Evolutionary conservation across 2,797 vertebrate species (phyloP), one percentile per base, ranked within the genome.

Genomic region (Crenichthys baileyi): DNA sequence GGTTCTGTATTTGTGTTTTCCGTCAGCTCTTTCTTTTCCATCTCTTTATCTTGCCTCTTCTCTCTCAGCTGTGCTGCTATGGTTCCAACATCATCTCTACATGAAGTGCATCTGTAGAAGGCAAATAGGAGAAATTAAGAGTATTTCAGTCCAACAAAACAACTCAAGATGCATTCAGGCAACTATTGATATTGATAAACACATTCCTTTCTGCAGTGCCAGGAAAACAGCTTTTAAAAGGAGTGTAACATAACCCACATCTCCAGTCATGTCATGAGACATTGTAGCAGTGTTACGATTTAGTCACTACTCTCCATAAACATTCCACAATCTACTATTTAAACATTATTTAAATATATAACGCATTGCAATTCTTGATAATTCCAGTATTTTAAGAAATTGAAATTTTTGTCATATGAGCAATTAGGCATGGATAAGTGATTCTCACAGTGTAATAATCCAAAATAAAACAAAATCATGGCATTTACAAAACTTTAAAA

Each of bases 31-130:
- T 80, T 93, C 92, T 86, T 86, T 70, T 88, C 85, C 83, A 67
- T 88, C 83, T 86, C 85, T 81, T 77, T 83, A 76, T 81, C 84
- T 90, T 79, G 72, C 83, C 74, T 78, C 58, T 79, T 76, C 61
- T 83, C 78, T 82, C 84, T 89, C 84, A 81, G 86, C 94, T 92
- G 92, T 88, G 93, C 90, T 94, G 93, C 93, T 90, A 95, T 92
- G 92, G 93, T 92, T 88, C 91, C 91, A 68, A 80, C 88, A 87
- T 87, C 89, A 86, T 89, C 88, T 83, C 93, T 96, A 96, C 96
- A 96, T 96, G 95, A 96, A 96, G 93, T 96, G 96, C 96, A 96
- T 96, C 96, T 96, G 89, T 78, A 91, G 92, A 89, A 67, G 81
- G 86, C 1, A 63, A 78, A 70, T 74, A 36, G 39, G 68, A 77